Conservation (phyloP, 1,140 invertebrate species). For the Leptinotarsa undecemlineata region DNA sequence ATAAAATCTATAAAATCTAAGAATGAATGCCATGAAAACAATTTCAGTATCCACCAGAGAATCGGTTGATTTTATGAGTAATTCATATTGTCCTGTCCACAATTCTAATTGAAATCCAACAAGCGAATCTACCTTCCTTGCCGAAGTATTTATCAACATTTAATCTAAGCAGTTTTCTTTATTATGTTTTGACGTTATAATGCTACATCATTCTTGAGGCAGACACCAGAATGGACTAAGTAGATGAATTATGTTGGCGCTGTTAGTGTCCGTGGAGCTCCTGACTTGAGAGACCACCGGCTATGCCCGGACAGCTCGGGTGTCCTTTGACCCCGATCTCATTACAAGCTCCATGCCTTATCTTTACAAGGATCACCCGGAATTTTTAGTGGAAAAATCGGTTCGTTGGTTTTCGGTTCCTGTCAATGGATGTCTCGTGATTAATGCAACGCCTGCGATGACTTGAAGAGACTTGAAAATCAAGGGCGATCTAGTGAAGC, state of each 20-base stretch:
- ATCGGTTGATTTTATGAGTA: too few species aligned
- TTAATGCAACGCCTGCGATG: too few species aligned
- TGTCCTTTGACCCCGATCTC: constrained; percentile 19
- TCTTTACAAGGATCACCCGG: background rate
- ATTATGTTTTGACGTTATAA: constrained; percentile 12
- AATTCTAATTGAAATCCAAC: too few species aligned
- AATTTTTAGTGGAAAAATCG: background rate
- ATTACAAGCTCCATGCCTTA: constrained; percentile 10
- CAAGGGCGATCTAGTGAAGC: too few species aligned
- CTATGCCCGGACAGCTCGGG: constrained; percentile 12
- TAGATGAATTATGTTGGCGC: constrained; percentile 18
- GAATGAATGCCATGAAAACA: too few species aligned
- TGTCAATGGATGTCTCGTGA: too few species aligned
- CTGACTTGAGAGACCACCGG: constrained; percentile 19
- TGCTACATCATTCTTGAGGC: constrained; percentile 2
- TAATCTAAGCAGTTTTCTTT: constrained; percentile 14
- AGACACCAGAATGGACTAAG: constrained; percentile 10
- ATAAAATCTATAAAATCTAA: too few species aligned
- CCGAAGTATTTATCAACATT: constrained; percentile 5
- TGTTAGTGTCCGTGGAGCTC: background rate
- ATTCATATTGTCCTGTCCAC: too few species aligned
- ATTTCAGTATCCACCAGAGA: too few species aligned
- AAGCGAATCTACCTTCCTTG: too few species aligned
- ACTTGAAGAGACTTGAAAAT: too few species aligned
- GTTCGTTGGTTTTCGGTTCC: too few species aligned